These are phyloP conservation scores for Parauchenoglanis punctatus DNA, from an alignment of 2,797 vertebrate genomes.

Conservation along the genomic window DNA sequence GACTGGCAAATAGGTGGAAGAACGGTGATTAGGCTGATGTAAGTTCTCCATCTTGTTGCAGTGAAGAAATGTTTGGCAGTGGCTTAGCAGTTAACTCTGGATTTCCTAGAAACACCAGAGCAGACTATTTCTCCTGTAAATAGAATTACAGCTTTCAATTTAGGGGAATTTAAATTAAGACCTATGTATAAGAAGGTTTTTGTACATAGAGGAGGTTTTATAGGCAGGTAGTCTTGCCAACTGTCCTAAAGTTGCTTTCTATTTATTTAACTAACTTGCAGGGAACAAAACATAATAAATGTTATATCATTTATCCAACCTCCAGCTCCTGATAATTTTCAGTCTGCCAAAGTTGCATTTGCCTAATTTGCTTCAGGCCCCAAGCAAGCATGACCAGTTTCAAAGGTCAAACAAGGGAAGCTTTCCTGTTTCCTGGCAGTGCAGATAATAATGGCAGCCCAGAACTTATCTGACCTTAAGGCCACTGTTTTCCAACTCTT, in stretches of 20 bases:
- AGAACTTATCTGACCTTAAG: background rate
- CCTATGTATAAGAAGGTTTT: background rate
- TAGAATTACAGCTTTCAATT: background rate
- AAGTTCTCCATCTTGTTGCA: conserved; percentile 8
- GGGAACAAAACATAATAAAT: background rate
- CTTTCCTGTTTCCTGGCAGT: background rate
- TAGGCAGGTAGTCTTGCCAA: background rate
- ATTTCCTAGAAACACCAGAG: background rate
- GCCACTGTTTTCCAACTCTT: background rate
- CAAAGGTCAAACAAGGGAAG: conserved; percentile 4
- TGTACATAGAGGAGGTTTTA: background rate
- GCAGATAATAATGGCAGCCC: background rate
- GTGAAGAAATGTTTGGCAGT: background rate
- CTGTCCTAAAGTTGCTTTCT: too few relatives aligned
- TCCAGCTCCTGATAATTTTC: background rate
- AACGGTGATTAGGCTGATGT: background rate
- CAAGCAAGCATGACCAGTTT: background rate
- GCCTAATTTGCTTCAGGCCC: background rate
- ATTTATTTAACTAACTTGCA: conserved; percentile 2
- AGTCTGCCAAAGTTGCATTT: background rate
- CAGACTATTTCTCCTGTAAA: background rate
- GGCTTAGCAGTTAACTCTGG: background rate
- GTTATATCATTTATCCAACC: background rate
- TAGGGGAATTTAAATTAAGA: background rate
- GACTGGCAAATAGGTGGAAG: background rate